Evolutionary conservation across 1,140 invertebrate species (phyloP), one percentile per base, ranked within the genome.

Genomic region (Helicoverpa zea): DNA sequence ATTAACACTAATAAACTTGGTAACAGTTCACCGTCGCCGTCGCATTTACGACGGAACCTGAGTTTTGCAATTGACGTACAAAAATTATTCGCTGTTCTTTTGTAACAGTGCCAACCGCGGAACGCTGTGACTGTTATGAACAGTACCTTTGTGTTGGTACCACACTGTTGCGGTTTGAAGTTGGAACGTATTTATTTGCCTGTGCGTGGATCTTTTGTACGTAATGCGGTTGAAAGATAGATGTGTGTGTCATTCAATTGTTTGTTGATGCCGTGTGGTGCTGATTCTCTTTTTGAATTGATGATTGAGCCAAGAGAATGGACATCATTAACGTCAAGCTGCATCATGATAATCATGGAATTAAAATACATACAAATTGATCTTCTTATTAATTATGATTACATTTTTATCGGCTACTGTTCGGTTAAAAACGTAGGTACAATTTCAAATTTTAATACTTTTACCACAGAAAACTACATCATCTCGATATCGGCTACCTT

Each of bases 1-100:
- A 90, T 88, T 86, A 87, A 80, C 35, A 63, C 63, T 75, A 82
- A 79, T 82, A 82, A 82, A 82, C 49, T 79, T 77, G 66, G 64
- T 51, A 23, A 23, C 80, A 49, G 63, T 66, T 66, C 54, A 29
- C 14, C 54, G 51, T 78, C 49, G 49, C 43, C 16, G 16, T 74
- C 35, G 29, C 72, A 13, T 61, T 70, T 58, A 70, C 75, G 64
- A 47, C 47, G 12, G 1, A 52, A 14, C 49, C 52, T 72, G 52
- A 70, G 68, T 75, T 74, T 76, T 76, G 72, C 51, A 81, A 84
- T 80, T 84, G 83, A 83, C 76, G 76, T 79, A n/a, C 51, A 70
- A 68, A 79, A 79, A 79, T 58, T 70, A 70, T 68, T 43, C 61
- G 23, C 51, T 16, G 63, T 78, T 78, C 51, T 29, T 43, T 52